phyloP scores from a whole-genome alignment of 1,140 invertebrate genomes.

The Agrypnia vestita region DNA sequence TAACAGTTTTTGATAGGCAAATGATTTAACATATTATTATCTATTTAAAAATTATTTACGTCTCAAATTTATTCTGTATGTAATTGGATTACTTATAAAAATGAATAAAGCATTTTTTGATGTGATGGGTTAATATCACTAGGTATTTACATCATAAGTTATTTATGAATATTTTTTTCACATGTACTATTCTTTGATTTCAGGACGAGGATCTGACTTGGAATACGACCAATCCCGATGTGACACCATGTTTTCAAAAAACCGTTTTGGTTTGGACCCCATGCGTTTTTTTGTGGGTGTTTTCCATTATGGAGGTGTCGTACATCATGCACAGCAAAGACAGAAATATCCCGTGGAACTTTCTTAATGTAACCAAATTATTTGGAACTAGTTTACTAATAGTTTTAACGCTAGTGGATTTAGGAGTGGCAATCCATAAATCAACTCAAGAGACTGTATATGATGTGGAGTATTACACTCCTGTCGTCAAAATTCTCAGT shows the following conservation, averaged over 20 bases:
- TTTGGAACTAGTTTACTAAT: constrained; percentile 78
- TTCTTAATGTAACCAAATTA: constrained; percentile 85
- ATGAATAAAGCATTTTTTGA: too few relatives aligned
- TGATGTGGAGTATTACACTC: constrained; percentile 81
- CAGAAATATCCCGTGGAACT: constrained; percentile 87
- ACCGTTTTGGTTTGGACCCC: constrained; percentile 91
- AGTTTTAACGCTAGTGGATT: constrained; percentile 77
- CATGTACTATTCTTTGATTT: constrained; percentile 66
- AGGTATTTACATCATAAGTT: too few relatives aligned
- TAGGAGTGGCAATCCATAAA: constrained; percentile 75
- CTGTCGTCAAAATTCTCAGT: constrained; percentile 82
- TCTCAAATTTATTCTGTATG: too few relatives aligned
- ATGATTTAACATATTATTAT: too few relatives aligned
- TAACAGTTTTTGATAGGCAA: too few relatives aligned
- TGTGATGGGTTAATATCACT: too few relatives aligned
- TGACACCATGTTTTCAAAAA: constrained; percentile 91
- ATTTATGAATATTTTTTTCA: too few relatives aligned
- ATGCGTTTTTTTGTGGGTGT: constrained; percentile 87
- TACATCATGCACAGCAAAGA: constrained; percentile 85
- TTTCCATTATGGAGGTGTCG: constrained; percentile 83
- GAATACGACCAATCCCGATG: constrained; percentile 86
- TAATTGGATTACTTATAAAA: too few relatives aligned
- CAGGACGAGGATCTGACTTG: constrained; percentile 85
- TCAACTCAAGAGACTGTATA: constrained; percentile 71
- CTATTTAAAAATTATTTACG: too few relatives aligned